A percentile compares a stretch with the other conserved stretches of the same genome.
Conservation (phyloP, 1,140 invertebrate species). For the Caerostris darwini region DNA sequence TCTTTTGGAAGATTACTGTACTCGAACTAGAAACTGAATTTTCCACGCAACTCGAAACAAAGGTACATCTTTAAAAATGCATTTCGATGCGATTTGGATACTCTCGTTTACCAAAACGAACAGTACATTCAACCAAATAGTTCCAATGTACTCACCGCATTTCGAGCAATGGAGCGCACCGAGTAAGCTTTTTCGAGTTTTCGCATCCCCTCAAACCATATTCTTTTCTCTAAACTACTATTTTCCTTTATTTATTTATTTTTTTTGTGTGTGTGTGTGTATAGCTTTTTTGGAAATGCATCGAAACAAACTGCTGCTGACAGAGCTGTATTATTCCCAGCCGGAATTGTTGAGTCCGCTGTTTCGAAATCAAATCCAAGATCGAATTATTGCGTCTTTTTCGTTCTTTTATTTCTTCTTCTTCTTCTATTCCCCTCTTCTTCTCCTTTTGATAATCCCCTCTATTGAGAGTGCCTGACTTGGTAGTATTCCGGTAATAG, state of each 20-base stretch:
- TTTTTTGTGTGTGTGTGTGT: too few species aligned
- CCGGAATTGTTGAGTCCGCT: conserved; percentile 65
- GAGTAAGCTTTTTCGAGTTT: too few species aligned
- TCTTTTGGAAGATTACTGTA: too few species aligned
- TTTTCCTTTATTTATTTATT: conserved; percentile 26
- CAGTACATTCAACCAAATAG: too few species aligned
- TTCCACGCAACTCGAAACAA: too few species aligned
- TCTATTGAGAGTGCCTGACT: conserved; percentile 25
- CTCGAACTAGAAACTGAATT: too few species aligned
- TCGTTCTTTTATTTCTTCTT: conserved; percentile 41
- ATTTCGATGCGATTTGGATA: too few species aligned
- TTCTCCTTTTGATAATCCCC: conserved; percentile 60
- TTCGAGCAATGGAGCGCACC: too few species aligned
- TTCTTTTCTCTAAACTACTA: conserved; percentile 63
- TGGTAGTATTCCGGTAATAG: conserved; percentile 56
- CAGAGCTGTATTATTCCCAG: conserved; percentile 61
- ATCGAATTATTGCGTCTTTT: conserved; percentile 66
- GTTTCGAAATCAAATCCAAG: conserved; percentile 71
- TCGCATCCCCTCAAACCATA: conserved; percentile 43
- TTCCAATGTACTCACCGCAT: too few species aligned
- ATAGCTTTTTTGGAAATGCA: conserved; percentile 49
- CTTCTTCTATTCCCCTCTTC: too few species aligned
- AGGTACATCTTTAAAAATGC: too few species aligned
- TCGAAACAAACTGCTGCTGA: conserved; percentile 67
- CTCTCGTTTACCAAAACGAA: too few species aligned